Conservation (phyloP, 2,797 vertebrate genomes). For the Pseudomugil tenellus region DNA sequence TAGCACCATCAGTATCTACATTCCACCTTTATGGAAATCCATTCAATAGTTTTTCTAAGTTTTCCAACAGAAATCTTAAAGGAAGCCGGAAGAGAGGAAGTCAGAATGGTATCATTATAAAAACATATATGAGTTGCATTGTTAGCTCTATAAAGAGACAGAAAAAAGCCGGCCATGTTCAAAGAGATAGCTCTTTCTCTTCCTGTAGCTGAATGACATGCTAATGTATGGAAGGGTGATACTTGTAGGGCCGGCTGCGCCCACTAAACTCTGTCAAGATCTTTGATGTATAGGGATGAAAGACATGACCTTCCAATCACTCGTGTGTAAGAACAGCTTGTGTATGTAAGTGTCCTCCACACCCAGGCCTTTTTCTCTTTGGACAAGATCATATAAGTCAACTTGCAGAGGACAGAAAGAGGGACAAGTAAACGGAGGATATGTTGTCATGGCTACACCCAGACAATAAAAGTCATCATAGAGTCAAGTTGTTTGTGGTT, state of each 20-base stretch:
- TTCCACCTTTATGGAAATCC: neutral
- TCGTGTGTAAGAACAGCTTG: constrained; percentile 34
- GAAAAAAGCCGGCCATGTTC: neutral
- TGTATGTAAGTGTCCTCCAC: constrained; percentile 47
- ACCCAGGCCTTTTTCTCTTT: constrained; percentile 39
- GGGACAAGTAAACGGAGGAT: constrained; percentile 46
- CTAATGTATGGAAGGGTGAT: constrained; percentile 8
- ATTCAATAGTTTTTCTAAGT: neutral
- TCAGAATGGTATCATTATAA: neutral
- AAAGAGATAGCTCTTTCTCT: neutral
- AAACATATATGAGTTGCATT: neutral
- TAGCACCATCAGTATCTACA: neutral
- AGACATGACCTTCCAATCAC: constrained; percentile 30
- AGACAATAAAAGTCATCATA: constrained; percentile 48
- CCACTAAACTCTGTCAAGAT: constrained; percentile 30
- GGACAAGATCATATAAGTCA: constrained; percentile 47
- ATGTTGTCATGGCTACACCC: constrained; percentile 51
- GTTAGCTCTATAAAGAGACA: constrained; percentile 4
- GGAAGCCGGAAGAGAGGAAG: neutral
- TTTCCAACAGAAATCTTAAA: neutral
- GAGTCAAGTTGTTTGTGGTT: constrained; percentile 15
- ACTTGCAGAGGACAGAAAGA: constrained; percentile 38
- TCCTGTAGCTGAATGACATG: constrained; percentile 14
- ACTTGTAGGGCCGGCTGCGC: constrained; percentile 27
- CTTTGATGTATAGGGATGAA: constrained; percentile 70